These are phyloP conservation scores for Agrotis exclamationis DNA, from an alignment of 2,888 invertebrate genomes.

Conservation along the genomic window DNA sequence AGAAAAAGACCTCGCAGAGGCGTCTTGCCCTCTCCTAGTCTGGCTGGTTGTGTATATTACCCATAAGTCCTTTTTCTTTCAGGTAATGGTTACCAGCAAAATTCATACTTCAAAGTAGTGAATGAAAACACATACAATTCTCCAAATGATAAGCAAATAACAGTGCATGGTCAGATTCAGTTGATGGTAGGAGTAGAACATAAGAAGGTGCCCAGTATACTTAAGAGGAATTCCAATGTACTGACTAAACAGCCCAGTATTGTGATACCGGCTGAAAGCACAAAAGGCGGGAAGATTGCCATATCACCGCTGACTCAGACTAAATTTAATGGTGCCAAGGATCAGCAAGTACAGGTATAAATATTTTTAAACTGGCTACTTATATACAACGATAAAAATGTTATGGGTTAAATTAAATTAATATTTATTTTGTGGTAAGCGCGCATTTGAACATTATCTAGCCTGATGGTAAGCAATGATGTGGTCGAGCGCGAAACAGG, in stretches of 20 bases:
- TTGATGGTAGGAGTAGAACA: slow-evolving; percentile 77
- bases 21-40: too few species aligned
- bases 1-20: too few species aligned
- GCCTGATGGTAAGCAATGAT: too few species aligned
- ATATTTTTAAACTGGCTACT: neutral
- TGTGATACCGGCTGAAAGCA: slow-evolving; percentile 76
- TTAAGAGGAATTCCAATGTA: slow-evolving; percentile 73
- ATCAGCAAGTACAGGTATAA: slow-evolving; percentile 74
- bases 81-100: slow-evolving; percentile 77
- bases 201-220: slow-evolving; percentile 79
- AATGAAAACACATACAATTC: slow-evolving; percentile 79
- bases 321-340: slow-evolving; percentile 68
- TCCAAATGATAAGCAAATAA: slow-evolving; percentile 70
- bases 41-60: too few species aligned
- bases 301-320: slow-evolving; percentile 77
- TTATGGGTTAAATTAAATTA: too few species aligned
- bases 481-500: too few species aligned
- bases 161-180: slow-evolving; percentile 73
- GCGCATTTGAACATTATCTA: too few species aligned
- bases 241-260: slow-evolving; percentile 66
- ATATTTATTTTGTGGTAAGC: too few species aligned
- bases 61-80: slow-evolving; percentile 52
- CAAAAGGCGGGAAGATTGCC: slow-evolving; percentile 78
- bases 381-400: neutral
- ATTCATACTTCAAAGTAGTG: slow-evolving; percentile 84